A percentile compares a stretch with the other conserved stretches of the same genome.
Conservation (phyloP, 2,113 vertebrate species). For the Sula dactylatra region DNA sequence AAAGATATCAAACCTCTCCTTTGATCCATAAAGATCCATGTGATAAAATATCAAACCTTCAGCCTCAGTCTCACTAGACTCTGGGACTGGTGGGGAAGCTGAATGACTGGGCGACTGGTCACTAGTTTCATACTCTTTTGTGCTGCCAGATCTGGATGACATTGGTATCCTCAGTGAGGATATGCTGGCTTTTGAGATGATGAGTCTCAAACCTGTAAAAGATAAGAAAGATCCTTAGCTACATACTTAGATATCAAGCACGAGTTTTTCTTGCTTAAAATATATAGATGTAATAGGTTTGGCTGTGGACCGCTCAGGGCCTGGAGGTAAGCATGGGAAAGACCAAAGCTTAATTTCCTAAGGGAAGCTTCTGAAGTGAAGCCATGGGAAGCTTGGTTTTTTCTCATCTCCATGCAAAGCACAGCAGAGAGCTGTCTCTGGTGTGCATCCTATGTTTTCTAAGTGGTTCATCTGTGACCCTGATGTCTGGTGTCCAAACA, state of each 20-base stretch:
- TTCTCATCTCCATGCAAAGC: neutral
- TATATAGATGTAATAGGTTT: neutral
- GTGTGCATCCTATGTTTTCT: neutral
- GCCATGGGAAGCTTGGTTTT: neutral
- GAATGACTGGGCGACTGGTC: neutral
- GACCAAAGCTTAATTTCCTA: neutral
- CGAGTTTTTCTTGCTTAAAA: neutral
- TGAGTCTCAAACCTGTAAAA: constrained; percentile 1
- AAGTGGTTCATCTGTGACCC: neutral
- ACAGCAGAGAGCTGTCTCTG: neutral
- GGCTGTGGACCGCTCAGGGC: neutral
- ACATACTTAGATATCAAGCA: neutral
- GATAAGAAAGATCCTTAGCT: neutral
- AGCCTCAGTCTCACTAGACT: neutral
- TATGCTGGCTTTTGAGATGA: neutral
- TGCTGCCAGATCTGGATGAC: neutral
- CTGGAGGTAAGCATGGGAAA: neutral
- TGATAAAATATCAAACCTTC: constrained; percentile 65
- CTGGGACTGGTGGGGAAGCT: neutral
- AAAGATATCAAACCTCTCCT: constrained; percentile 77
- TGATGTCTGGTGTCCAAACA: neutral
- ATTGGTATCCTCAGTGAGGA: neutral
- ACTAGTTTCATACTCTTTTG: neutral
- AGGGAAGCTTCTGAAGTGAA: neutral
- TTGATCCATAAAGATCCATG: constrained; percentile 81